These are phyloP conservation scores for Tinea pellionella DNA, from an alignment of 2,888 invertebrate species.

Conservation along the genomic window DNA sequence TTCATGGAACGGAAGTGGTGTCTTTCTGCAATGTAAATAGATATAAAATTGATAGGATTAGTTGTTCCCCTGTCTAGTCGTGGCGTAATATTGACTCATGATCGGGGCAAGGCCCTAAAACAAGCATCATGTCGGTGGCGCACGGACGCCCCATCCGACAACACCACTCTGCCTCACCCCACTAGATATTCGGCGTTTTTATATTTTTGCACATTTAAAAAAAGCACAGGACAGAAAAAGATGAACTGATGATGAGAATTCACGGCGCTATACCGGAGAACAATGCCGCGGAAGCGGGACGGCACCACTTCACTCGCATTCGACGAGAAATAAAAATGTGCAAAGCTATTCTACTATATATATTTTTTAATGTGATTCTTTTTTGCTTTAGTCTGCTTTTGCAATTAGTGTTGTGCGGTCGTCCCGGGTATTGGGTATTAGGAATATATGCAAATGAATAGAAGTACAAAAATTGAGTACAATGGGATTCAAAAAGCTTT, in stretches of 20 bases:
- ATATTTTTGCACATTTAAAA: constrained; percentile 68
- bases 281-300: constrained; percentile 60
- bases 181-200: constrained; percentile 61
- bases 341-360: constrained; percentile 19
- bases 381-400: constrained; percentile 66
- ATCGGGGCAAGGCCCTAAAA: constrained; percentile 65
- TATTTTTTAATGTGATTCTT: constrained; percentile 66
- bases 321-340: constrained; percentile 59
- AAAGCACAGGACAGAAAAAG: constrained; percentile 64
- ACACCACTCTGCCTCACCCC: constrained; percentile 40
- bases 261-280: constrained; percentile 29
- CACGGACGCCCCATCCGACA: constrained; percentile 34
- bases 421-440: constrained; percentile 51
- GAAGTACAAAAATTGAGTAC: constrained; percentile 20
- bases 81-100: constrained; percentile 33
- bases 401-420: constrained; percentile 66
- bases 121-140: constrained; percentile 52
- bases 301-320: constrained; percentile 22
- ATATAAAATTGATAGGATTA: too few relatives aligned
- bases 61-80: too few relatives aligned
- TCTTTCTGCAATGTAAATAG: too few relatives aligned
- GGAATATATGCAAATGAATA: constrained; percentile 51
- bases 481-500: constrained; percentile 38
- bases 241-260: constrained; percentile 63
- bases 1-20: too few relatives aligned